These are phyloP conservation scores for Procambarus virginalis DNA, from an alignment of 1,140 invertebrate genomes.

Conservation along the genomic window DNA sequence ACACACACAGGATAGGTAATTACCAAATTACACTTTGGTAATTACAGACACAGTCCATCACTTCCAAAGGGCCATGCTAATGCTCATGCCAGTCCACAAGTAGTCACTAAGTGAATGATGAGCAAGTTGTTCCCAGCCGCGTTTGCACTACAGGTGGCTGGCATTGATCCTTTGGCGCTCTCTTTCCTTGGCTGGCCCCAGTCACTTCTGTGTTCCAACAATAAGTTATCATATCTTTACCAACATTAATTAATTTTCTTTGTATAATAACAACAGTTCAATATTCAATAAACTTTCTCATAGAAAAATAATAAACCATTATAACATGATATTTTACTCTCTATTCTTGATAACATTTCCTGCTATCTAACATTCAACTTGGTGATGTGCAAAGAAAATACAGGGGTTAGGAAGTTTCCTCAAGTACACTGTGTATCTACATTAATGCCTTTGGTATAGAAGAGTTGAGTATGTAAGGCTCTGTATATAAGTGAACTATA, in stretches of 20 bases:
- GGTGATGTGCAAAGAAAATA: conserved; percentile 66
- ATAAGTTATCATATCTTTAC: conserved; percentile 44
- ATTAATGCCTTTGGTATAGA: conserved; percentile 69
- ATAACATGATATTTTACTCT: conserved; percentile 66
- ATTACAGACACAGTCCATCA: conserved; percentile 2
- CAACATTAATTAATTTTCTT: conserved; percentile 60
- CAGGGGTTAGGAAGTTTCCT: conserved; percentile 62
- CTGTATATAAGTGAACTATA: conserved; percentile 67
- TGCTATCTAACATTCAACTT: conserved; percentile 66
- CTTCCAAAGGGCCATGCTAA: conserved; percentile 29
- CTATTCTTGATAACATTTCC: conserved; percentile 62
- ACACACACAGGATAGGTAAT: too few relatives aligned
- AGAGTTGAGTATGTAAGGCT: conserved; percentile 69
- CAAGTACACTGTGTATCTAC: conserved; percentile 69
- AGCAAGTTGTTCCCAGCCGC: conserved; percentile 68
- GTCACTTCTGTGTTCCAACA: conserved; percentile 65
- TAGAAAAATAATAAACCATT: conserved; percentile 69
- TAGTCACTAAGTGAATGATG: conserved; percentile 61
- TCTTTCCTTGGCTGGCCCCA: conserved; percentile 54
- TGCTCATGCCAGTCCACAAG: conserved; percentile 54
- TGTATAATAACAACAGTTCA: conserved; percentile 66
- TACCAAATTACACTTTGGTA: not conserved
- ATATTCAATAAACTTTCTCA: conserved; percentile 68
- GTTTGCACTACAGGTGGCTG: conserved; percentile 63
- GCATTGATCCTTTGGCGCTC: conserved; percentile 41